Conservation (phyloP, 2,888 invertebrate species). For the Tubulanus polymorphus region DNA sequence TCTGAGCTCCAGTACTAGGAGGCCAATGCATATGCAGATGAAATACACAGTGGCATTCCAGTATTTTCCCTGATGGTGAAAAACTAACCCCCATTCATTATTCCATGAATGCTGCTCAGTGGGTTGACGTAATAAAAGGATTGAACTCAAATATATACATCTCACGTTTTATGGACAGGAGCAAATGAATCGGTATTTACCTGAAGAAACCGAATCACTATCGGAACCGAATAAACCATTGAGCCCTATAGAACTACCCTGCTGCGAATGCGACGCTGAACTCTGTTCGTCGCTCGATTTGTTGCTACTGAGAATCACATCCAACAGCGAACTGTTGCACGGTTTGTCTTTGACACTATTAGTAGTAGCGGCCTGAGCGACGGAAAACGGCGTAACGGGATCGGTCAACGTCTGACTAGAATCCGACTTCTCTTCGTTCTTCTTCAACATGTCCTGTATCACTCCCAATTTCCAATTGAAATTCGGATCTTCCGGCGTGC, state of each 20-base stretch:
- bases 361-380: neutral
- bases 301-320: neutral
- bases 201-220: constrained; percentile 35
- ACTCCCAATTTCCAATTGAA: neutral
- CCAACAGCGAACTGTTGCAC: no score
- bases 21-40: no score
- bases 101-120: no score
- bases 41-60: no score
- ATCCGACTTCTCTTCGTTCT: constrained; percentile 12
- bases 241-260: constrained; percentile 60
- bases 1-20: no score
- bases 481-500: neutral
- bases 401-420: constrained; percentile 24
- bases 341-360: neutral
- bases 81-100: no score
- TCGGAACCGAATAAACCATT: constrained; percentile 63
- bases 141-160: constrained; percentile 1
- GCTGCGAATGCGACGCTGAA: constrained; percentile 33
- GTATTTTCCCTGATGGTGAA: no score
- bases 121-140: no score
- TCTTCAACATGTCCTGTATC: neutral
- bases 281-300: no score
- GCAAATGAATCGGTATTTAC: constrained; percentile 10
- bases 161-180: neutral
- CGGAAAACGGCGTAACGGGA: no score